Evolutionary conservation across 1,140 invertebrate species (phyloP).

Genomic region (Acromyrmex heyeri): DNA sequence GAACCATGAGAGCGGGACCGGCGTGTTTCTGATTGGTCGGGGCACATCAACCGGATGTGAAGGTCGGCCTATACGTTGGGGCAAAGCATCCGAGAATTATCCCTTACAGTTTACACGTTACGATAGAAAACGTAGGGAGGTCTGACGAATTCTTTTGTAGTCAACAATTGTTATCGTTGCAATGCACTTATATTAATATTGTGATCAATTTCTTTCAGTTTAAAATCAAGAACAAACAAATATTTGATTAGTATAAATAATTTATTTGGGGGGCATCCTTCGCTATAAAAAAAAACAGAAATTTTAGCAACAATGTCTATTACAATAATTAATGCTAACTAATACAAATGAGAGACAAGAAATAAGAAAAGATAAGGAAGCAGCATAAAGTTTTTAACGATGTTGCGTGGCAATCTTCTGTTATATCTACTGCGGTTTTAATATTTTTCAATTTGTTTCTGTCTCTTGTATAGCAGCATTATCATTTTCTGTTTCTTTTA

Average conservation of each 20-base stretch:
- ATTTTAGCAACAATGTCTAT: background rate
- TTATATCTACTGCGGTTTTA: background rate
- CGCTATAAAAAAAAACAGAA: background rate
- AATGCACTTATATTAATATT: background rate
- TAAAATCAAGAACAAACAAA: background rate
- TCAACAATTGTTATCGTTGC: background rate
- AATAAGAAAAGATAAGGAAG: background rate
- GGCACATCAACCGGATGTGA: constrained; percentile 73
- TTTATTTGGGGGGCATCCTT: background rate
- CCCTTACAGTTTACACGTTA: constrained; percentile 36
- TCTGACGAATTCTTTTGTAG: constrained; percentile 34
- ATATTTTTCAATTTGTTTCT: constrained; percentile 6
- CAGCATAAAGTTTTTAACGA: background rate
- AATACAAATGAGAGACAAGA: background rate
- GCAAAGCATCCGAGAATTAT: constrained; percentile 56
- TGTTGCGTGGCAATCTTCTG: background rate
- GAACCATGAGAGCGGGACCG: constrained; percentile 68
- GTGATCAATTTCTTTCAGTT: background rate
- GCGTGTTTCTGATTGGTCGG: constrained; percentile 70
- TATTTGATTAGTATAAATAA: background rate
- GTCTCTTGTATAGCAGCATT: constrained; percentile 1
- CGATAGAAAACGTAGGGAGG: background rate
- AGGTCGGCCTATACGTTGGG: constrained; percentile 59
- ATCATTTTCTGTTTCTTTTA: background rate
- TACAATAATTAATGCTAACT: background rate